Evolutionary conservation across 2,888 invertebrate genomes (phyloP).

Genomic region (Volucella zonaria): DNA sequence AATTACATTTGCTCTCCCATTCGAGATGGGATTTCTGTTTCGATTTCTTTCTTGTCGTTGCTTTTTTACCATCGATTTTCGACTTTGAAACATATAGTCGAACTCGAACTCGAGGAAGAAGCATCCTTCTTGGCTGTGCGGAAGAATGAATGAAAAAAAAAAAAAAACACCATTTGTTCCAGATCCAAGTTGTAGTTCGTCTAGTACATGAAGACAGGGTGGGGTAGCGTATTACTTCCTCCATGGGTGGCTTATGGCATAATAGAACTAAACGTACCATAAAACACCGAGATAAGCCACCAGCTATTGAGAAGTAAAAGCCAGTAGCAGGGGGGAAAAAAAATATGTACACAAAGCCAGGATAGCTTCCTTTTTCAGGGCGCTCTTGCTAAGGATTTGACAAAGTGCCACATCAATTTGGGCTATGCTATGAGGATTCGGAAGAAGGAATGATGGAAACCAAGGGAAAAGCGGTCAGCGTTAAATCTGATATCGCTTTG

Average conservation of each 20-base stretch:
- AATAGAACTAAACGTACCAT: constrained; percentile 73
- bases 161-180: constrained; percentile 55
- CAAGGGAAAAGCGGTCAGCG: constrained; percentile 68
- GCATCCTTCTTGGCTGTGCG: constrained; percentile 26
- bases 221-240: constrained; percentile 49
- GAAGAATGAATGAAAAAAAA: constrained; percentile 9
- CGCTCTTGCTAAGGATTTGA: constrained; percentile 69
- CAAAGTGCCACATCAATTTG: constrained; percentile 74
- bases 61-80: constrained; percentile 60
- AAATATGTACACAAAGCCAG: constrained; percentile 43
- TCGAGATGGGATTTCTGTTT: constrained; percentile 36
- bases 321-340: constrained; percentile 21
- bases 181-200: constrained; percentile 65
- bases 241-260: constrained; percentile 66
- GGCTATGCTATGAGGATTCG: constrained; percentile 57
- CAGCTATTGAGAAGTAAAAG: constrained; percentile 54
- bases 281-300: constrained; percentile 73
- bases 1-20: constrained; percentile 51
- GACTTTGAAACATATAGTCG: constrained; percentile 56
- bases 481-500: constrained; percentile 70
- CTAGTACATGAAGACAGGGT: constrained; percentile 19
- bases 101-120: constrained; percentile 20
- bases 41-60: neutral
- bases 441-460: constrained; percentile 42
- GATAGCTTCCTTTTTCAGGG: constrained; percentile 54